Base-by-base conservation (phyloP, 2,888 invertebrate species). In the Phyllotreta cruciferae region DNA sequence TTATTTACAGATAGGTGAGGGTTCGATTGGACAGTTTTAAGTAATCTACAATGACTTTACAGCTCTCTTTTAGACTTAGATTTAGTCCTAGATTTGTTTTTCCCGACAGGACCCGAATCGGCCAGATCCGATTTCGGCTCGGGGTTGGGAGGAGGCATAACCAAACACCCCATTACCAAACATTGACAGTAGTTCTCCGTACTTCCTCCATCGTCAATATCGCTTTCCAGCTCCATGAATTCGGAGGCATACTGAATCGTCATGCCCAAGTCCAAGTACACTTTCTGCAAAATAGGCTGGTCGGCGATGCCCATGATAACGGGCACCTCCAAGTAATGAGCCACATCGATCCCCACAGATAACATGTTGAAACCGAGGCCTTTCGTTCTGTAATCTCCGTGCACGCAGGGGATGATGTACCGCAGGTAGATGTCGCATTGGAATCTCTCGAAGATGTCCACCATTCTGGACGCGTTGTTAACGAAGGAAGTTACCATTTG, bases 291-390 rank as follows among this genome's bases (percentile, higher is more conserved):
- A 9, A 67, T 65, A 58, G 50, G 70, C 50, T 68, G 74, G 36
- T 69, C 70, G 64, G 80, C 79, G 13, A 80, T 69, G 3, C 80
- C 80, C 71, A 76, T 76, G 6, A 77, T 69, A 3, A 78, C 74
- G 0, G 75, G 71, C 34, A 80, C 71, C 35, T 75, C 66, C 37
- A 80, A 62, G 37, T 79, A 75, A 62, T 77, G 72, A 0, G 80
- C 80, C 3, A 80, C 74, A 38, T 78, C 74, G 7, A 79, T 24
- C 24, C 65, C 66, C 5, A 63, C 53, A 14, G 56, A 36, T 70
- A 74, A 67, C n/a, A 73, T 13, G 34, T 72, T 72, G 38, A 52
- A 72, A 2, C 72, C 74, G 11, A 74, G 41, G 1, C 47, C 71
- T 69, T 70, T 71, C 8, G 73, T 67, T 41, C 80, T 69, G 57